phyloP scores from a whole-genome alignment of 2,797 vertebrate genomes.

The Carduelis carduelis region DNA sequence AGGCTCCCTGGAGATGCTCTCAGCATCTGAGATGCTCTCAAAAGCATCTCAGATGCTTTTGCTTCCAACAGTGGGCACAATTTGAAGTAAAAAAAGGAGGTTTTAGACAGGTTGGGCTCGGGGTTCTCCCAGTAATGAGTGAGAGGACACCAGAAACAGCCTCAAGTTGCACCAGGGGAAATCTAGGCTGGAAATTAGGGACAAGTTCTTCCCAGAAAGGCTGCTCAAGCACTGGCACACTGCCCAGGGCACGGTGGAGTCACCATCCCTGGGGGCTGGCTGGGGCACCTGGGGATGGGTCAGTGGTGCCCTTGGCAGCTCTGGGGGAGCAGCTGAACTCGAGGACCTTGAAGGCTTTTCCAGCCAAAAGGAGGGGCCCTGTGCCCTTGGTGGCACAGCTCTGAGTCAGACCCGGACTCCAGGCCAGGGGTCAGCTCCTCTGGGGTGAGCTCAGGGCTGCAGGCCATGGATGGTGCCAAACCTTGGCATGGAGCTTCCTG shows the following conservation, averaged over 20 bases:
- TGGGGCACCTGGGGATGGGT: not conserved
- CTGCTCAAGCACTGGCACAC: not conserved
- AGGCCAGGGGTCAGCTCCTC: not conserved
- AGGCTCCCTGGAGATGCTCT: not conserved
- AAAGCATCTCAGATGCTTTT: not conserved
- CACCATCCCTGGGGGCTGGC: no score
- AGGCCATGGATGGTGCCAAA: not conserved
- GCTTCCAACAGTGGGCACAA: not conserved
- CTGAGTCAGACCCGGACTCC: not conserved
- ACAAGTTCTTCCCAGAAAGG: not conserved
- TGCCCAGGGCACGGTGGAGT: not conserved
- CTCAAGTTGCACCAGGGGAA: not conserved
- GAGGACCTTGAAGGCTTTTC: not conserved
- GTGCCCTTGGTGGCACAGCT: not conserved
- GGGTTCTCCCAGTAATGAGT: not conserved
- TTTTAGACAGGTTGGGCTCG: fast-evolving
- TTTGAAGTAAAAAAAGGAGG: not conserved
- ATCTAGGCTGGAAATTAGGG: not conserved
- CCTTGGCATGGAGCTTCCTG: not conserved
- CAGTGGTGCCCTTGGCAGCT: not conserved
- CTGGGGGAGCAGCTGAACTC: not conserved
- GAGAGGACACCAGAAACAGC: not conserved
- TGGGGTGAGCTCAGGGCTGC: not conserved
- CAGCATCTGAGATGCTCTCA: no score
- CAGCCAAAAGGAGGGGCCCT: not conserved